Base-by-base conservation (phyloP, 2,888 invertebrate genomes). In the Ichneumoninae sp. region DNA sequence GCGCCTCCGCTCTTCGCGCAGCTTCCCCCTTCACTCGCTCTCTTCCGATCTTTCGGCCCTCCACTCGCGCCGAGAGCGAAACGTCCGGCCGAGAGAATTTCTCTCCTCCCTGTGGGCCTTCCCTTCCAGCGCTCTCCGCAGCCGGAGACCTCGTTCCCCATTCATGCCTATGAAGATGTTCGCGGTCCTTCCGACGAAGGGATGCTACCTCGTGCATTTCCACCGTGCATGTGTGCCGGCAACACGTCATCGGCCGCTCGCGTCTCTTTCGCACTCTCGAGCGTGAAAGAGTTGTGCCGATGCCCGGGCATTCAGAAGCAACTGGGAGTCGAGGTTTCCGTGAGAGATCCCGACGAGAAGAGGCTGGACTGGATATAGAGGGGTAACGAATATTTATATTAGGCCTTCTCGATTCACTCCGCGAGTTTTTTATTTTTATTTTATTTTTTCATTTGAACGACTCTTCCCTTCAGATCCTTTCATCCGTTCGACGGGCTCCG, bases 81-180 rank as follows among this genome's bases (percentile, higher is more conserved):
- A 76, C 22, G 65, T 76, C 76, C 52, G 62, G 33, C 62, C 16
- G 62, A 50, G 33, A 16, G 54, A 26, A 40, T n/a, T 72, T 62
- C 66, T 80, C 80, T 47, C 78, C 36, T 76, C 50, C 47, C 52
- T 8, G 33, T n/a, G 22, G 26, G 36, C 33, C 72, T 74, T 74
- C 80, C 74, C 57, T 54, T 36, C 30, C 54, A 47, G 50, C 65
- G 33, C 16, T 69, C 60, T 33, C 47, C 16, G 13, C 44, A 1
- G 40, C 68, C 70, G 71, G 54, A 72, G 75, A 78, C 65, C 79
- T 80, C 83, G 80, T 75, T 86, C 84, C 85, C 84, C 86, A 86
- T 87, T 86, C 87, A 87, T 87, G 86, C 82, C 76, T 86, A 84
- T 86, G 86, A 86, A 86, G 84, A 87, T 85, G 84, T 86, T 70